Evolutionary conservation across 1,140 invertebrate species (phyloP).

Genomic region (Zaprionus kolodkinae): DNA sequence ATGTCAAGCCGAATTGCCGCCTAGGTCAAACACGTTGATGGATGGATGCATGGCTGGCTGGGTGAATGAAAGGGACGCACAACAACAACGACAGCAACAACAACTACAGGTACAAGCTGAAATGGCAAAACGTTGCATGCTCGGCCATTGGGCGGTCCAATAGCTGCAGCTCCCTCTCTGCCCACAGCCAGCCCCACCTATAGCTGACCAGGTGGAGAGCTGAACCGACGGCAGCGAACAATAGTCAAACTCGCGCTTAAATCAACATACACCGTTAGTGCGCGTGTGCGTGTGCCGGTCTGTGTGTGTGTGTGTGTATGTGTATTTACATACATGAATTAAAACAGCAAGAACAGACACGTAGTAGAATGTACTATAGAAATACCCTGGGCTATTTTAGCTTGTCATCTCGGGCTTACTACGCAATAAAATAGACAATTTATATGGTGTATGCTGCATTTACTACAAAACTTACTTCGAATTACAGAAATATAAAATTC

Average conservation of each 20-base stretch:
- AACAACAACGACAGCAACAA: constrained; percentile 16
- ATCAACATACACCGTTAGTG: constrained; percentile 25
- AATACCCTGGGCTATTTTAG: background rate
- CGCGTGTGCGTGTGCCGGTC: background rate
- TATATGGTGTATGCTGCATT: too few species aligned
- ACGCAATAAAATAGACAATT: too few species aligned
- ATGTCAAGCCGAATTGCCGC: constrained; percentile 83
- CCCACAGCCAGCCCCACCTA: constrained; percentile 10
- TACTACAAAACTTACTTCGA: too few species aligned
- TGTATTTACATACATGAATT: constrained; percentile 35
- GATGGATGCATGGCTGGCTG: constrained; percentile 61
- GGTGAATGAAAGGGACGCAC: constrained; percentile 45
- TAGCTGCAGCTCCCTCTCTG: constrained; percentile 29
- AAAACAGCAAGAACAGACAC: constrained; percentile 38
- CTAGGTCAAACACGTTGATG: constrained; percentile 83
- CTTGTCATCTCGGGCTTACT: too few species aligned
- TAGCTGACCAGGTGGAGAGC: constrained; percentile 3
- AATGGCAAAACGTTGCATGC: constrained; percentile 79
- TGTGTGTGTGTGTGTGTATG: constrained; percentile 3
- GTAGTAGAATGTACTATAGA: background rate
- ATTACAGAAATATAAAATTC: too few species aligned
- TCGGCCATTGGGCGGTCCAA: constrained; percentile 66
- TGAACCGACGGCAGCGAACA: constrained; percentile 44
- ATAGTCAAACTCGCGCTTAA: constrained; percentile 51
- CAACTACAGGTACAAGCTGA: constrained; percentile 63